These are phyloP conservation scores for Rhegmatorhina hoffmannsi DNA, from an alignment of 2,113 vertebrate species.

Conservation along the genomic window DNA sequence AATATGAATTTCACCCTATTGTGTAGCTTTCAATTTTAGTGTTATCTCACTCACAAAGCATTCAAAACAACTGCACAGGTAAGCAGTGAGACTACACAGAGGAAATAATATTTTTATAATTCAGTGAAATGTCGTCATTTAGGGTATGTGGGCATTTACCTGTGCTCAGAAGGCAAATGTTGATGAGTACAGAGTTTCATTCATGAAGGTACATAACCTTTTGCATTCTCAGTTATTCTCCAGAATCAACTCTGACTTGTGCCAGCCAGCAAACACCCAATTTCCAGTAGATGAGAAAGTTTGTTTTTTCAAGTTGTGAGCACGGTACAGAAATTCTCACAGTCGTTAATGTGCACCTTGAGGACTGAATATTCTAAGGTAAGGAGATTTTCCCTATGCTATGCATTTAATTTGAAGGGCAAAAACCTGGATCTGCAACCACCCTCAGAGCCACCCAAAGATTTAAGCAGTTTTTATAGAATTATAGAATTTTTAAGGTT, in stretches of 20 bases:
- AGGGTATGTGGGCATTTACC: not conserved
- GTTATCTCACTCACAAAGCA: constrained; percentile 16
- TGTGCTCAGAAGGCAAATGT: not conserved
- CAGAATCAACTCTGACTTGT: rapidly evolving
- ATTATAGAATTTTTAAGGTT: not conserved
- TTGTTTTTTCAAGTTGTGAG: not conserved
- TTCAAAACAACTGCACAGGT: constrained; percentile 50
- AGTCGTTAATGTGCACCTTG: not conserved
- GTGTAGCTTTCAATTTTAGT: constrained; percentile 64
- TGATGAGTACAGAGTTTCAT: not conserved
- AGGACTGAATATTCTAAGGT: not conserved
- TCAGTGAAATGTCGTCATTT: constrained; percentile 45
- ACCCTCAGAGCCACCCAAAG: not conserved
- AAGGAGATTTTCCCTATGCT: not conserved
- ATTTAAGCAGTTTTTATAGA: not conserved
- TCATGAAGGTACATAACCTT: not conserved
- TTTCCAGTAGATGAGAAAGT: not conserved
- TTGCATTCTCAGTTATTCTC: not conserved
- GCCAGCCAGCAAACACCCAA: not conserved
- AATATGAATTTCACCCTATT: not conserved
- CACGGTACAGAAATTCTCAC: not conserved
- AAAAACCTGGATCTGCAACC: not conserved
- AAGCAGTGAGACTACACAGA: not conserved
- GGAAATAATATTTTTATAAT: constrained; percentile 38
- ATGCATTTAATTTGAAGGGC: not conserved